Percentiles rank a stretch among this genome's conserved stretches.
Conservation (phyloP, 2,797 vertebrate species). For the Esox masquinongy region DNA sequence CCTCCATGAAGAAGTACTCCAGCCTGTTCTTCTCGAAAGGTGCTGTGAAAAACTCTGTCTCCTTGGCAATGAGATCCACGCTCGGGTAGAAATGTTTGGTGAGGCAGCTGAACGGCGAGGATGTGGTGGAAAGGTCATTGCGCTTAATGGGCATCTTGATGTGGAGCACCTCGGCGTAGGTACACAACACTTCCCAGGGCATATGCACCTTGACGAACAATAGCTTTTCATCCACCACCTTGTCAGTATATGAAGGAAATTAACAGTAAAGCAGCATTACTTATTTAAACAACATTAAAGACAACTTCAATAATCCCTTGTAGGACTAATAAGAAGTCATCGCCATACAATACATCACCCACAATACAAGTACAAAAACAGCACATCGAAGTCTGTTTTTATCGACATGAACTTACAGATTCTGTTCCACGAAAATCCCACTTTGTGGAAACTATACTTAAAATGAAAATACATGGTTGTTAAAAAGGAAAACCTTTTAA, state of each 20-base stretch:
- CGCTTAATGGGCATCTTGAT: conserved; percentile 87
- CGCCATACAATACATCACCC: not conserved
- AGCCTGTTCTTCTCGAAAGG: conserved; percentile 86
- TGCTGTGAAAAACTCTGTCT: conserved; percentile 90
- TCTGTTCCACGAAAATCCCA: not conserved
- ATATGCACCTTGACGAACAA: conserved; percentile 89
- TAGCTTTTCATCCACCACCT: conserved; percentile 83
- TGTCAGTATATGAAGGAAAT: not conserved
- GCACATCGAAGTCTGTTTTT: not conserved
- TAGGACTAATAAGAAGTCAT: not conserved
- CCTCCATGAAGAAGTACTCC: conserved; percentile 78
- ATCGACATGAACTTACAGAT: not conserved
- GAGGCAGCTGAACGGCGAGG: conserved; percentile 81
- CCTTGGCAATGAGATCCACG: conserved; percentile 81
- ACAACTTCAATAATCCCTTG: not conserved
- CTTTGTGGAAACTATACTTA: not conserved
- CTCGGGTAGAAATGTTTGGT: conserved; percentile 83
- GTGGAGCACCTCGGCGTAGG: conserved; percentile 86
- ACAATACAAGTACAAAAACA: not conserved
- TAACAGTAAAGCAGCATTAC: not conserved
- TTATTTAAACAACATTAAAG: not conserved
- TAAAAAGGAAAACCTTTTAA: not conserved
- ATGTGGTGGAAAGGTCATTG: conserved; percentile 74
- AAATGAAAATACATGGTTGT: not conserved
- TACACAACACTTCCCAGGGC: conserved; percentile 88